Evolutionary conservation across 2,888 invertebrate genomes (phyloP), one percentile per base, ranked within the genome.

Genomic region (Drosophila parthenogenetica): DNA sequence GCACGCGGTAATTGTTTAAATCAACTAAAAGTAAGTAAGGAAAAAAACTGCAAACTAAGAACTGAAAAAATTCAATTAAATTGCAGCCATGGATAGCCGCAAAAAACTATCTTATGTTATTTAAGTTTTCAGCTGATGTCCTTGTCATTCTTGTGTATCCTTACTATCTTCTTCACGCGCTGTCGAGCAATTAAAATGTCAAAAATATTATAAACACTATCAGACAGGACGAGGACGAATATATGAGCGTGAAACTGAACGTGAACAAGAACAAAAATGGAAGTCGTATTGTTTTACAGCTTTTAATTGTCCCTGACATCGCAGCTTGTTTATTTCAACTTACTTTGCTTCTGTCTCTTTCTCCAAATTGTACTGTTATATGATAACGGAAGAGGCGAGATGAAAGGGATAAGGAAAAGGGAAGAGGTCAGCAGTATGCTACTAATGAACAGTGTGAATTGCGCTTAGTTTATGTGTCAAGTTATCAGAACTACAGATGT

Each of bases 261-360:
- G 62, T 39, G 29, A n/a, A 35, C 55, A 55, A 61, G 49, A 68
- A 64, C 71, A 53, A 53, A 29, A 39, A 45, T 45, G 37, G 49
- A 22, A 40, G 19, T 54, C 73, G 73, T 74, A 89, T 85, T 72
- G 58, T 64, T 73, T 84, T 85, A 84, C 85, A 68, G 37, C 68
- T 84, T 81, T 82, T 84, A 89, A 89, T 89, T 89, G 89, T 69
- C 61, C 45, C 65, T 59, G 80, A 69, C 82, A 71, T 39, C 68
- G 61, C 72, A 75, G 64, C 65, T 87, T 69, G 69, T 78, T 77
- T 82, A 61, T 75, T 59, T 72, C 61, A 4, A 32, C 1, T 40
- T 2, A 2, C 29, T 29, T 2, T 29, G 0, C 8, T 0, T 8
- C 8, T 29, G 0, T 29, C 29, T 29, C 29, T 29, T 1, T 25